Percentiles rank a stretch among this genome's conserved stretches.
These are phyloP conservation scores for Halcyon malimbica DNA, from an alignment of 2,113 vertebrate species.

Conservation along the genomic window DNA sequence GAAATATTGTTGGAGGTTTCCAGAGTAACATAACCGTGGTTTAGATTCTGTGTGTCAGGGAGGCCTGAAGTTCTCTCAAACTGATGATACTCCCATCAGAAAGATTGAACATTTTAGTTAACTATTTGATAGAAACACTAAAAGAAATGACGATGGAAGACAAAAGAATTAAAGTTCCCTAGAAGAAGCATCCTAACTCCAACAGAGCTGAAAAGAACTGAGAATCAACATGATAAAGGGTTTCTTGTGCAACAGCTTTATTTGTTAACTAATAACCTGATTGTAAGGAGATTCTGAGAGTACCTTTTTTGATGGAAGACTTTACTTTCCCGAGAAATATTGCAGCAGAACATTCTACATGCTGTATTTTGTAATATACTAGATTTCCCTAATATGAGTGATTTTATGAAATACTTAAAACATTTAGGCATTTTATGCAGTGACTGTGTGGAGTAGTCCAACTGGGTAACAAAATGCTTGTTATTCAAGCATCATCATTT, in stretches of 20 bases:
- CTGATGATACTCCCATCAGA: not conserved
- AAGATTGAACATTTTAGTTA: not conserved
- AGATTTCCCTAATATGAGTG: not conserved
- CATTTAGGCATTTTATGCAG: not conserved
- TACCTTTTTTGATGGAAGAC: not conserved
- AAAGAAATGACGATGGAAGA: not conserved
- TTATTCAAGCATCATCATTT: slow-evolving; percentile 18
- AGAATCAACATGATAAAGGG: not conserved
- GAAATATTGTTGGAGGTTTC: not conserved
- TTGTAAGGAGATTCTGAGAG: not conserved
- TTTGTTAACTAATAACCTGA: not conserved
- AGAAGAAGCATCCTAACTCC: not conserved
- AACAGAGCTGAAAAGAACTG: not conserved
- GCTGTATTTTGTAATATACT: not conserved
- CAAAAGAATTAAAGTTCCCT: not conserved
- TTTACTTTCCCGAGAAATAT: not conserved
- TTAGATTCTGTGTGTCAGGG: not conserved
- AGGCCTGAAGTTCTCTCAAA: not conserved
- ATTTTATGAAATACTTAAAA: not conserved
- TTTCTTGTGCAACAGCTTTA: not conserved
- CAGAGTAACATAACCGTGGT: not conserved
- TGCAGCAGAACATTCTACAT: not conserved
- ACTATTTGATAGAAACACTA: not conserved
- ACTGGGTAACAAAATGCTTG: not conserved
- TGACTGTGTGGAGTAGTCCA: not conserved